These are phyloP conservation scores for cattle (Bos taurus) DNA, from an alignment of 2,113 vertebrate species.

Conservation along the genomic window DNA sequence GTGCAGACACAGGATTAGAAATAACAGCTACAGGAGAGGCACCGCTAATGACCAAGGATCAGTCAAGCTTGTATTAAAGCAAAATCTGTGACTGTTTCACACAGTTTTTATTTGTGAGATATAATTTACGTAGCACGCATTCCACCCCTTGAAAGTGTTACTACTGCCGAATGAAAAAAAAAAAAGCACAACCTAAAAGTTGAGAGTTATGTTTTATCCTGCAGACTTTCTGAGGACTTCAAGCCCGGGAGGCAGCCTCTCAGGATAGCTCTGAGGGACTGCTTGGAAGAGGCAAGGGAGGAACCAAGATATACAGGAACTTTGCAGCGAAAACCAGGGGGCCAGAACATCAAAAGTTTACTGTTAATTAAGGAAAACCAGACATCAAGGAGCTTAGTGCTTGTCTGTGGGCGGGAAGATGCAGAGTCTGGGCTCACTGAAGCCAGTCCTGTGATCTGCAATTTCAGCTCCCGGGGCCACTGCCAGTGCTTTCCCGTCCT, in stretches of 20 bases:
- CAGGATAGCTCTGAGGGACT: not conserved
- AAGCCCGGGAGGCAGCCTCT: not conserved
- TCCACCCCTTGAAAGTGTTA: not conserved
- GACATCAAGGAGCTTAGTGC: not conserved
- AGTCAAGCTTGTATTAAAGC: not conserved
- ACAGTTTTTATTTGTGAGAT: not conserved
- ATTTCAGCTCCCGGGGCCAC: not conserved
- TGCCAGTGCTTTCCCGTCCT: fast-evolving
- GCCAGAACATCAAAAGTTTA: not conserved
- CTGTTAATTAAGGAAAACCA: not conserved
- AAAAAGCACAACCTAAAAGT: not conserved
- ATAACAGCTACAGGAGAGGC: not conserved
- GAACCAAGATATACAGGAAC: not conserved
- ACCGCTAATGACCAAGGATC: not conserved
- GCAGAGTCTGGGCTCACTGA: not conserved
- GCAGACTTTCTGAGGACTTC: not conserved
- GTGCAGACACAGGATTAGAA: not conserved
- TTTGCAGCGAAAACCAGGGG: not conserved
- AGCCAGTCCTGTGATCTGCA: not conserved
- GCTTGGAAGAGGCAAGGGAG: not conserved
- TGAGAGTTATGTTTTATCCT: not conserved
- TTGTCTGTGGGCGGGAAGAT: not conserved
- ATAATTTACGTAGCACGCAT: not conserved
- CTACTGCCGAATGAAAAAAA: not conserved
- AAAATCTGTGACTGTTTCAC: not conserved